Base-by-base conservation (phyloP, 2,797 vertebrate genomes). In the Allenopithecus nigroviridis region DNA sequence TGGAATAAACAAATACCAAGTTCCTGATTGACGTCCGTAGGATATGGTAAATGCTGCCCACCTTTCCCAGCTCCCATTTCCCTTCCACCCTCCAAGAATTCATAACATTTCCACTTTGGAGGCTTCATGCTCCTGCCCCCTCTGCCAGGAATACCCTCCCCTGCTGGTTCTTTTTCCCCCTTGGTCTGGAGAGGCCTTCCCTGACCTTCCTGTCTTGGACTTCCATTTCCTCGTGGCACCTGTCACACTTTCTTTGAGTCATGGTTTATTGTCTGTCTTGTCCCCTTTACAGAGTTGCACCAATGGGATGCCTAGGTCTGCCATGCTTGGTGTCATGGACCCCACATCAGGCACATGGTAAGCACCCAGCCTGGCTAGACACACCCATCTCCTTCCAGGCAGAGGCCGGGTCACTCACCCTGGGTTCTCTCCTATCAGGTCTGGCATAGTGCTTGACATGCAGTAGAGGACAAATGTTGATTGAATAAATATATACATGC, bases 1-100 rank as follows among this genome's bases (percentile, higher is more conserved):
- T 84, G 46, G 17, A 94, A 90, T n/a, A 79, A 86, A 90, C 30
- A 79, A 86, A 84, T 5, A 16, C 21, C 59, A 86, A 78, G 33
- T 33, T 50, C n/a, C 43, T 36, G 75, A 92, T 3, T 24, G 39
- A 24, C 1, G 2, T 68, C 33, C 4, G 26, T 8, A n/a, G n/a
- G 16, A 46, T 13, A 10, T 2, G 26, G 24, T 30, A 39, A 36
- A 30, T 26, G n/a, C 21, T 28, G n/a, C 13, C 26, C 22, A 28
- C 57, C 19, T 46, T 64, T 36, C 3, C 28, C 26, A 8, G 2
- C 43, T 33, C 48, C 41, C 14, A 19, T 24, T 7, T 86, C 55
- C 64, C 59, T 30, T 70, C 59, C 13, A 50, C 12, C 21, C 48
- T 61, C 13, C 0, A 0, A 48, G 33, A 87, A 79, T 83, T 76